A percentile compares a stretch with the other conserved stretches of the same genome.
These are phyloP conservation scores for Brachyhypopomus gauderio DNA, from an alignment of 2,113 vertebrate genomes.

Conservation along the genomic window DNA sequence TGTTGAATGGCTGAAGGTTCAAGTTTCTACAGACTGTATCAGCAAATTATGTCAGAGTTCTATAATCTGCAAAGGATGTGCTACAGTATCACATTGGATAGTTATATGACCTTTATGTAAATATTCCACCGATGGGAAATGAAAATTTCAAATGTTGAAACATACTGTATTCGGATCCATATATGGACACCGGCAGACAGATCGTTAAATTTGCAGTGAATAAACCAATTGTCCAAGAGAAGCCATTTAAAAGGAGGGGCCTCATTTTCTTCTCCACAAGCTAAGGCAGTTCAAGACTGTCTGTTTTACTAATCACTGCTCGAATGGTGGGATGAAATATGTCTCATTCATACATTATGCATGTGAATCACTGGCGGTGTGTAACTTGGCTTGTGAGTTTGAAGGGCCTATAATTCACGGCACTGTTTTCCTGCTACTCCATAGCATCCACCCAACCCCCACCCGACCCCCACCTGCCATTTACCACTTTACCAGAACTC, in stretches of 20 bases:
- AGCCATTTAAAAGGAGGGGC: slow-evolving; percentile 10
- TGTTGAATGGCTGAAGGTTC: neutral
- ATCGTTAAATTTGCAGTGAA: slow-evolving; percentile 15
- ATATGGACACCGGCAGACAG: neutral
- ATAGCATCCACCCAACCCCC: slow-evolving; percentile 31
- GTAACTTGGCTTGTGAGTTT: slow-evolving; percentile 49
- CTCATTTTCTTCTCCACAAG: neutral
- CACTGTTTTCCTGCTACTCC: slow-evolving; percentile 45
- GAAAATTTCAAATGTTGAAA: neutral
- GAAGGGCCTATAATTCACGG: slow-evolving; percentile 51
- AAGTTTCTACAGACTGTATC: neutral
- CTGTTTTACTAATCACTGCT: slow-evolving; percentile 56
- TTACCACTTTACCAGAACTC: slow-evolving; percentile 29
- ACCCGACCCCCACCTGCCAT: slow-evolving; percentile 8
- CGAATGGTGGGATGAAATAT: slow-evolving; percentile 52
- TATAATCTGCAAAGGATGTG: neutral
- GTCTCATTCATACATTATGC: slow-evolving; percentile 49
- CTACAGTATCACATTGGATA: neutral
- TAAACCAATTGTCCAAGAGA: slow-evolving; percentile 28
- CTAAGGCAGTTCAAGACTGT: slow-evolving; percentile 20
- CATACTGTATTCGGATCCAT: neutral
- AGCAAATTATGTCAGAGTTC: neutral
- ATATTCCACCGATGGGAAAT: neutral
- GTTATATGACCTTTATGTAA: neutral
- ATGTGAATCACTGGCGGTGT: slow-evolving; percentile 47